Conservation (phyloP, 2,888 invertebrate species). For the Rotaria sp. region DNA sequence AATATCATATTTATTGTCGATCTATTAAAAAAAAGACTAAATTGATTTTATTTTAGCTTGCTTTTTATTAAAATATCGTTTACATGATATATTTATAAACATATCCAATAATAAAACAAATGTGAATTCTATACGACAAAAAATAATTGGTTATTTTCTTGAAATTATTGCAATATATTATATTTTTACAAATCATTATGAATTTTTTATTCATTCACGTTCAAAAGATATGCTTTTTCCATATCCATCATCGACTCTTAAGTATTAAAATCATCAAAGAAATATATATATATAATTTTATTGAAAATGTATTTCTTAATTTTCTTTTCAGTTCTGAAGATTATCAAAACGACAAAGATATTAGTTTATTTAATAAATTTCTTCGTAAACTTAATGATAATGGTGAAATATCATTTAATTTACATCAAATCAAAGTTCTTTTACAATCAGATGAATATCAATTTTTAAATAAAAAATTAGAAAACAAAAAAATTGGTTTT, state of each 20-base stretch:
- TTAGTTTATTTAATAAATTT: not conserved
- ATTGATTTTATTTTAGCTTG: not conserved
- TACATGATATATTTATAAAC: not conserved
- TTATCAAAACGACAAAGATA: not conserved
- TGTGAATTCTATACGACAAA: not conserved
- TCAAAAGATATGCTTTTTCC: constrained; percentile 1
- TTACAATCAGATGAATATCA: constrained; percentile 5
- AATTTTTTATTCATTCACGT: not conserved
- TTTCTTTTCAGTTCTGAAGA: not conserved
- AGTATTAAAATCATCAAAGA: not conserved
- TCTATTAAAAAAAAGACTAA: no score
- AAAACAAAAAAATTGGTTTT: constrained; percentile 17
- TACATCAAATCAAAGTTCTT: not conserved
- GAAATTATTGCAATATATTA: constrained; percentile 19
- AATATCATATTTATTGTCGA: no score
- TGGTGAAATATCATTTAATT: constrained; percentile 2
- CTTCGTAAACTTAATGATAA: constrained; percentile 11
- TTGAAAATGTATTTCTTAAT: no score
- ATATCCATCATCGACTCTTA: not conserved
- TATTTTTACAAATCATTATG: not conserved
- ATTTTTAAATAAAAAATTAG: constrained; percentile 24
- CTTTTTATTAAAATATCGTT: constrained; percentile 9
- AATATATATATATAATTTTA: no score
- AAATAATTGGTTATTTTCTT: not conserved
- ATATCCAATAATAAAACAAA: not conserved